phyloP scores from a whole-genome alignment of 2,888 invertebrate genomes.

The Acanthoscelides obtectus region DNA sequence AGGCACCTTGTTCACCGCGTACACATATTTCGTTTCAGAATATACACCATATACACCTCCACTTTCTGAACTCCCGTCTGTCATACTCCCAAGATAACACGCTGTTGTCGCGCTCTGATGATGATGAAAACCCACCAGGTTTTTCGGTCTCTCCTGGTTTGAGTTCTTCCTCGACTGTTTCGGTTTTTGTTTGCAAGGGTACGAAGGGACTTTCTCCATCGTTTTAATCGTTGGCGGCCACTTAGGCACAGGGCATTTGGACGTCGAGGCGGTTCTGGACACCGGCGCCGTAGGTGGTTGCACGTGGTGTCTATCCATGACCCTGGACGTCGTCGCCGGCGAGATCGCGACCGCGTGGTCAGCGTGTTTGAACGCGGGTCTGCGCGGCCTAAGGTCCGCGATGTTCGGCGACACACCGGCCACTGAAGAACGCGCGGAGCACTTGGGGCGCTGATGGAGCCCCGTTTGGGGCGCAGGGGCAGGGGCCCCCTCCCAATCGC shows the following conservation, averaged over 20 bases:
- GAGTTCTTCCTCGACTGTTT: background rate
- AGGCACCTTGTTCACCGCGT: constrained; percentile 49
- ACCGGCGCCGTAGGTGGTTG: background rate
- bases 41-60: constrained; percentile 43
- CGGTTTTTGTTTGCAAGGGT: background rate
- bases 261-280: no score
- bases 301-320: background rate
- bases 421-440: background rate
- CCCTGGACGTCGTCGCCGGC: background rate
- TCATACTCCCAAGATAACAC: constrained; percentile 27
- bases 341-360: background rate
- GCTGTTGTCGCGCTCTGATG: constrained; percentile 29
- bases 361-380: background rate
- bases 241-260: no score
- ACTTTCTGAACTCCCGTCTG: constrained; percentile 26
- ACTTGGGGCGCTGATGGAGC: constrained; percentile 7
- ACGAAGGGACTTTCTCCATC: background rate
- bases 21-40: constrained; percentile 53
- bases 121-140: constrained; percentile 32
- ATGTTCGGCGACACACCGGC: background rate
- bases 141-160: constrained; percentile 24
- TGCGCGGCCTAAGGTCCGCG: background rate
- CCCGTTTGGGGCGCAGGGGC: constrained; percentile 6
- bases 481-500: constrained; percentile 34
- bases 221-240: background rate